Evolutionary conservation across 2,888 invertebrate species (phyloP).

Genomic region (Synergus japonicus): DNA sequence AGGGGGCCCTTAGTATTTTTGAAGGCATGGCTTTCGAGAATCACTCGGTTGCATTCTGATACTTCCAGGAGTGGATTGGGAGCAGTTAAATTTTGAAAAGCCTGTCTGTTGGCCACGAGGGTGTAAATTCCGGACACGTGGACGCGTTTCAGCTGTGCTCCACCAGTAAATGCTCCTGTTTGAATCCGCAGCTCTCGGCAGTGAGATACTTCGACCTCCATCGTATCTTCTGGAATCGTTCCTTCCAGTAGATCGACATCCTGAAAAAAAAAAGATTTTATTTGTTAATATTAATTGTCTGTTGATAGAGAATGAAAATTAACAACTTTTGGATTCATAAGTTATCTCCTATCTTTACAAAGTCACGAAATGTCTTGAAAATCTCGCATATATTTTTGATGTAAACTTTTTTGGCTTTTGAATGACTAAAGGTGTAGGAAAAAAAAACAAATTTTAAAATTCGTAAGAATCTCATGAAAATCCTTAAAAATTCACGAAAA

Average conservation of each 20-base stretch:
- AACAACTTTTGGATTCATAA: too few species aligned
- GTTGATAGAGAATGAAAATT: too few species aligned
- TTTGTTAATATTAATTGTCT: background rate
- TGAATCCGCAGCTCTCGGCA: conserved; percentile 80
- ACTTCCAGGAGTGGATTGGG: conserved; percentile 82
- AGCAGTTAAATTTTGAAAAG: conserved; percentile 82
- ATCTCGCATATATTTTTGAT: too few species aligned
- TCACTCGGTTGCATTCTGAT: conserved; percentile 80
- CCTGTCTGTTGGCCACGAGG: conserved; percentile 80
- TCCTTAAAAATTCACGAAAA: too few species aligned
- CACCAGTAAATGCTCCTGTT: conserved; percentile 80
- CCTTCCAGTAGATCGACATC: conserved; percentile 76
- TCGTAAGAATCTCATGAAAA: too few species aligned
- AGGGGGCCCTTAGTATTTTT: conserved; percentile 83
- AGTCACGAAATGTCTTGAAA: too few species aligned
- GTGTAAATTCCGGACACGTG: conserved; percentile 79
- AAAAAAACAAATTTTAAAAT: too few species aligned
- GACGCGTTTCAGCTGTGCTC: conserved; percentile 80
- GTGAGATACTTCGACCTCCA: conserved; percentile 81
- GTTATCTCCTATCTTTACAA: too few species aligned
- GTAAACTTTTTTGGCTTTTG: too few species aligned
- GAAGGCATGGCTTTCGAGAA: conserved; percentile 83
- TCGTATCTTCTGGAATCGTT: conserved; percentile 80
- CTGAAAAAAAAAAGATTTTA: conserved; percentile 59
- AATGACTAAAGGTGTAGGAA: too few species aligned